Percentiles rank a stretch among this genome's conserved stretches.
These are phyloP conservation scores for Scartelaos histophorus DNA, from an alignment of 2,113 vertebrate species.

Conservation along the genomic window DNA sequence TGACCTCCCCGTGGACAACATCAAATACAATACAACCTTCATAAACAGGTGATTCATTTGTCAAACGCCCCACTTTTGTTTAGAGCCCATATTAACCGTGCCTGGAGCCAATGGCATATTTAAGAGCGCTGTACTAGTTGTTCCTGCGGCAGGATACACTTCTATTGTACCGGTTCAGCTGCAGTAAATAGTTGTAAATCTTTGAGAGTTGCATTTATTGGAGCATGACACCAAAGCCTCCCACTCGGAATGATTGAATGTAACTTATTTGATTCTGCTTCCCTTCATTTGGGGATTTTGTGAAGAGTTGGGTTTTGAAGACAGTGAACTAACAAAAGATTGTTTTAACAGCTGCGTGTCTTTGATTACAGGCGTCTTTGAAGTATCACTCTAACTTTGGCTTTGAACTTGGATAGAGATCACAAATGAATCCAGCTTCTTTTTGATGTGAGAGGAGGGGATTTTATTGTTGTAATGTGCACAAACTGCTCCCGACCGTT, in stretches of 20 bases:
- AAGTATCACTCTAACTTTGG: slow-evolving; percentile 96
- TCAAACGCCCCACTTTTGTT: slow-evolving; percentile 69
- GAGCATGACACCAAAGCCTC: slow-evolving; percentile 74
- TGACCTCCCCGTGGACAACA: slow-evolving; percentile 44
- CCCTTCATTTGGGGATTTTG: slow-evolving; percentile 81
- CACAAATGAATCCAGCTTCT: slow-evolving; percentile 94
- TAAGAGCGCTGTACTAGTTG: slow-evolving; percentile 59
- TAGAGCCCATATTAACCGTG: slow-evolving; percentile 55
- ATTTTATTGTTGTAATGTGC: slow-evolving; percentile 96
- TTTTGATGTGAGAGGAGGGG: slow-evolving; percentile 95
- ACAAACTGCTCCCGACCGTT: slow-evolving; percentile 87
- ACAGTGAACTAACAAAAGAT: slow-evolving; percentile 99
- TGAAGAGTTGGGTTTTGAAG: slow-evolving; percentile 91
- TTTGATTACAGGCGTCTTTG: slow-evolving; percentile 99
- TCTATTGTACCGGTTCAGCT: slow-evolving; percentile 71
- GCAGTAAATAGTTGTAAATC: slow-evolving; percentile 78
- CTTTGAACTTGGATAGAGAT: slow-evolving; percentile 99
- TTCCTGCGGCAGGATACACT: slow-evolving; percentile 64
- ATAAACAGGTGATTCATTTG: slow-evolving; percentile 70
- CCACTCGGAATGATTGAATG: slow-evolving; percentile 66
- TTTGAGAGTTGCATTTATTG: slow-evolving; percentile 67
- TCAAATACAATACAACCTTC: slow-evolving; percentile 70
- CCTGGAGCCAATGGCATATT: slow-evolving; percentile 66
- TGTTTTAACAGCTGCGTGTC: slow-evolving; percentile 99
- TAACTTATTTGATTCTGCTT: slow-evolving; percentile 75